Conservation (phyloP, 2,888 invertebrate genomes). For the Augiades crinisus region DNA sequence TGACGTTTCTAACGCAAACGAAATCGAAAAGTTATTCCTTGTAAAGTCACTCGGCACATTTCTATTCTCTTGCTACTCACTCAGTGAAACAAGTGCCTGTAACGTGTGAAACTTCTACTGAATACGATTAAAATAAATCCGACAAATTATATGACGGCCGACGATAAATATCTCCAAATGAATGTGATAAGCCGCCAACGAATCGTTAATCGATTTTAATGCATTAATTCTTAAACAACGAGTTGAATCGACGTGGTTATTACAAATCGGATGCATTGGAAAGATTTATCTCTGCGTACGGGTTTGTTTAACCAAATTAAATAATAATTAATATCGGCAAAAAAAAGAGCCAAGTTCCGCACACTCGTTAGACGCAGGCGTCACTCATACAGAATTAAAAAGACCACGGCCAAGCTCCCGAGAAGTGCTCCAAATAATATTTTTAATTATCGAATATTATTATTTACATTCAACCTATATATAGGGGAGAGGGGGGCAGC, state of each 20-base stretch:
- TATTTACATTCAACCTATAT: no score
- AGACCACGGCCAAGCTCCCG: no score
- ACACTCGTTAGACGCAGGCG: no score
- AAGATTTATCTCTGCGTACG: background rate
- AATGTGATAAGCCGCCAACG: conserved; percentile 8
- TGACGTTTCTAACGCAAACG: no score
- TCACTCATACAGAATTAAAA: no score
- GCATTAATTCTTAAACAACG: conserved; percentile 8
- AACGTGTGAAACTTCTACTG: background rate
- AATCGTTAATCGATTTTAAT: conserved; percentile 7
- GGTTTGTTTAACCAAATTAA: background rate
- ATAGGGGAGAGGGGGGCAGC: no score
- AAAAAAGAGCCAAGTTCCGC: no score
- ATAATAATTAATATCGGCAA: no score
- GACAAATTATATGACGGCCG: conserved; percentile 2
- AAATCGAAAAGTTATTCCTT: no score
- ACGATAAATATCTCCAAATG: conserved; percentile 12
- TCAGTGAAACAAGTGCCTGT: background rate
- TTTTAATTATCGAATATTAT: no score
- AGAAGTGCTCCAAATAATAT: no score
- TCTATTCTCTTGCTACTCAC: background rate
- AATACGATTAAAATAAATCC: conserved; percentile 7
- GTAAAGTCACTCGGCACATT: no score
- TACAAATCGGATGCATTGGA: background rate
- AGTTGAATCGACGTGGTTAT: background rate